Evolutionary conservation across 92 coral and sea anemone species (phyloP), one percentile per base, ranked within the genome.

Genomic region (Siderastrea radians): DNA sequence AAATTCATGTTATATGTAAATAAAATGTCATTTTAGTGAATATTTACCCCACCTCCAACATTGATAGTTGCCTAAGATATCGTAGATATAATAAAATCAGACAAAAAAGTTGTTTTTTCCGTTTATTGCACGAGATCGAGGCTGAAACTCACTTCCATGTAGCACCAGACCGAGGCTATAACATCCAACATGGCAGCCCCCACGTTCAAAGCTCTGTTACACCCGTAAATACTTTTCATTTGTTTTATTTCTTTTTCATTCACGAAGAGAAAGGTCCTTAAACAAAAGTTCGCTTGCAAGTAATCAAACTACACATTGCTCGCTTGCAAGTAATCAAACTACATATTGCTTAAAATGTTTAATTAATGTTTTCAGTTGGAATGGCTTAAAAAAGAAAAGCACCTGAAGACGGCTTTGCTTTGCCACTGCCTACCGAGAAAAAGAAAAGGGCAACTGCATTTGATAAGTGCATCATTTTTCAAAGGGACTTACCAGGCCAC

Each of bases 81-180:
- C 38, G 38, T 26, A 26, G 38, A 26, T 26, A 26, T 26, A 26
- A 26, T 0, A 26, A 26, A 26, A 26, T 26, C 38, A 26, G 38
- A 26, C 38, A 26, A 26, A 26, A 26, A 26, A 26, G 38, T 26
- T 26, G 38, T 26, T 26, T 26, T 26, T 26, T 26, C 38, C 38
- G 38, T 26, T 26, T 26, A 26, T 26, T 26, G 38, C 38, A 26
- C 38, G 38, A 26, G 38, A 26, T 26, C 38, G 38, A 26, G 38
- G 38, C 38, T 26, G 38, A 26, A 26, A 26, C 78, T 83, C 87
- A 83, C 78, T 83, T 71, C 54, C 79, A 79, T 70, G 87, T 83
- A 83, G 87, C 87, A 45, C 72, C 52, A 83, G 72, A 81, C 52
- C 77, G 77, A 81, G 86, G 86, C 68, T 81, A 81, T 77, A 81